Evolutionary conservation across 2,888 invertebrate species (phyloP), one percentile per base, ranked within the genome.

Genomic region (Artemia sp.): DNA sequence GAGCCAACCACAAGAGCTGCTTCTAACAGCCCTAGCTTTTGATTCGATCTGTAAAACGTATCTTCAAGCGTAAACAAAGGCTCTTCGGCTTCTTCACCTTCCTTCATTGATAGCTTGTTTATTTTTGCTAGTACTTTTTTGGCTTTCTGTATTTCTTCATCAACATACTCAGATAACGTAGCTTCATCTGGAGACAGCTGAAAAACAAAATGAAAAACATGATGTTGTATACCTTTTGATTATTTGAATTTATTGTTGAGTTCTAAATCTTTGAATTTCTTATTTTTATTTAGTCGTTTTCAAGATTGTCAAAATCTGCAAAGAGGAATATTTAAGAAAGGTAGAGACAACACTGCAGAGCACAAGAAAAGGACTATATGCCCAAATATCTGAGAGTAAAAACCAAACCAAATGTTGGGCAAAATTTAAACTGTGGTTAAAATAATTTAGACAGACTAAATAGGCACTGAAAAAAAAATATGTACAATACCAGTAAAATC

Each of bases 21-120:
- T 77, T 93, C 91, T 75, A 92, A 88, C 50, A 98, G 82, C 51
- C 93, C 91, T 75, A 95, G 85, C 80, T 97, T 97, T 79, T 98
- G 96, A 81, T 98, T 97, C 69, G 79, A 81, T 76, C 82, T 80
- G 74, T 84, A 80, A 76, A 81, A 74, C 68, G 73, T 73, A 72
- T 51, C 64, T n/a, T 58, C 64, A 10, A 58, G 24, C 14, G 14
- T n/a, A n/a, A 10, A 10, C 19, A 66, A 12, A 7, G 70, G 51
- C 51, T 12, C 24, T 51, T 73, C 70, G 73, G 86, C 88, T 75
- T 74, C 73, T 11, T 74, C 75, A 70, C 75, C 75, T n/a, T 72
- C 75, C 12, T 73, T 75, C 38, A 73, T 73, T 9, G 70, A 68
- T n/a, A 70, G 78, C 11, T 79, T 76, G 74, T 77, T 89, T 70